Evolutionary conservation across 2,888 invertebrate species (phyloP), one percentile per base, ranked within the genome.

Genomic region (Rhingia campestris): DNA sequence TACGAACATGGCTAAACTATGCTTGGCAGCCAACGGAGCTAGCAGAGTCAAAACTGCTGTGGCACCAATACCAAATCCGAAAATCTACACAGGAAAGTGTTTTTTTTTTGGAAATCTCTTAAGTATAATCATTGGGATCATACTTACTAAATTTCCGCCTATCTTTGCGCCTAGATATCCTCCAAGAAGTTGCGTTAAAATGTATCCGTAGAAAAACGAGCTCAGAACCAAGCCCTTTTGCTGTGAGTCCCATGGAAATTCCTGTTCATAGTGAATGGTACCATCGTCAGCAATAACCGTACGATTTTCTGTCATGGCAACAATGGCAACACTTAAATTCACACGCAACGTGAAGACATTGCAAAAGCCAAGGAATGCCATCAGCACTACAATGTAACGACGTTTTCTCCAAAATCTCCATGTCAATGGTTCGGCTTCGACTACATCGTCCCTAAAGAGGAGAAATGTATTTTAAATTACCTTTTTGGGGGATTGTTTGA

Each of bases 281-380:
- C 95, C 96, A 87, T 95, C 94, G 1, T 93, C 93, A 73, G 94
- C 92, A 45, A 92, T 91, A 4, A 93, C 93, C 59, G 93, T 94
- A 81, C 93, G 92, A 32, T 95, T 93, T 88, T 95, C 94, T 0
- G 96, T 97, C 98, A 98, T 98, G 84, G 97, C 97, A 49, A 98
- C 97, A 86, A 98, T 96, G 3, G 97, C 98, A 12, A 98, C 96
- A 86, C 97, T 97, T 86, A 98, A 93, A 92, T 97, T 98, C 4
- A 97, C 97, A 51, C 97, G 93, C 77, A 97, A 91, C 4, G 96
- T 94, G 90, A 97, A 97, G 3, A 96, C 95, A 88, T 96, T 96
- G 92, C 96, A 96, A 91, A 97, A 96, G 4, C 97, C 97, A 86
- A 96, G 94, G 92, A 97, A 97, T 0, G 96, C 96, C 87, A 97